A percentile compares a stretch with the other conserved stretches of the same genome.
These are phyloP conservation scores for Bruchidius siliquastri DNA, from an alignment of 2,888 invertebrate species.

Conservation along the genomic window DNA sequence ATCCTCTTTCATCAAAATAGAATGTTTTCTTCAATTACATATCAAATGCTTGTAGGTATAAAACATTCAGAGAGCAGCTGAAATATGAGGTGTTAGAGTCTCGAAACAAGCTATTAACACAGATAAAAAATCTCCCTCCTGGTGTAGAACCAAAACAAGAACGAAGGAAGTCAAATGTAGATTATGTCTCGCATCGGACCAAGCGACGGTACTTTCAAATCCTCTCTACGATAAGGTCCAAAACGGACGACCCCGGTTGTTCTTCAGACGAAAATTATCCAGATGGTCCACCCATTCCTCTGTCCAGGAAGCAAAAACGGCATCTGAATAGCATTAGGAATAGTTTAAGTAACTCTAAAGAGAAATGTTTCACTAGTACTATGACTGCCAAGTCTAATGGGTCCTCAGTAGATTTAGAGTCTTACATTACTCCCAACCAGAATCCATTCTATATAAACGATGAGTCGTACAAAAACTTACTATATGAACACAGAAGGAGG, in stretches of 20 bases:
- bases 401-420: constrained; percentile 43
- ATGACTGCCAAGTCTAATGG: constrained; percentile 36
- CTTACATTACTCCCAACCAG: constrained; percentile 40
- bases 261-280: constrained; percentile 74
- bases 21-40: too few relatives aligned
- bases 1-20: too few relatives aligned
- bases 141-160: constrained; percentile 48
- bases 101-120: constrained; percentile 64
- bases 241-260: constrained; percentile 61
- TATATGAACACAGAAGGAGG: constrained; percentile 66
- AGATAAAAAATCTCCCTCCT: constrained; percentile 62
- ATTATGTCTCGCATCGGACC: constrained; percentile 45
- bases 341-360: constrained; percentile 38
- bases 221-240: constrained; percentile 63
- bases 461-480: constrained; percentile 64
- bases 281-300: constrained; percentile 59
- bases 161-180: constrained; percentile 30
- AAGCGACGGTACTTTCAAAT: constrained; percentile 58
- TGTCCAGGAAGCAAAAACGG: constrained; percentile 57
- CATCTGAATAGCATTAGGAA: constrained; percentile 48
- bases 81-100: constrained; percentile 72
- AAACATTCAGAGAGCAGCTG: constrained; percentile 56
- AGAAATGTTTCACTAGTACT: constrained; percentile 48
- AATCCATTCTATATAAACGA: constrained; percentile 55
- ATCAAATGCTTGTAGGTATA: constrained; percentile 48